phyloP scores from a whole-genome alignment of 1,140 invertebrate genomes.

The Anastrepha ludens region DNA sequence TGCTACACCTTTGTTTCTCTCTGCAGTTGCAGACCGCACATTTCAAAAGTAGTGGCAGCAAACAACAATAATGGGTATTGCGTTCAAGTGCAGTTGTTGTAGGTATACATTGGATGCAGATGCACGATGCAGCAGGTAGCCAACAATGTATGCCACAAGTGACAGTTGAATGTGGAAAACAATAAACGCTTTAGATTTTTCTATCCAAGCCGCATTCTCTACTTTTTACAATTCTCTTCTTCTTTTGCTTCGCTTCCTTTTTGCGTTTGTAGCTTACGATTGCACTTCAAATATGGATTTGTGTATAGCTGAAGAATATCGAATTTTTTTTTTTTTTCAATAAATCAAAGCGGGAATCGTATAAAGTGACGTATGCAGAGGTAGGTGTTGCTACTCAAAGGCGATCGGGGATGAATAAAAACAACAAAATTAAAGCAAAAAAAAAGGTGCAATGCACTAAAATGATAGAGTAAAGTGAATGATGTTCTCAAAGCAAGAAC shows the following conservation, averaged over 20 bases:
- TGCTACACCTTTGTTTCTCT: background rate
- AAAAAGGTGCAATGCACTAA: background rate
- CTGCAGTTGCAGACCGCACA: background rate
- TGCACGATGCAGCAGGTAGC: background rate
- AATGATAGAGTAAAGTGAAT: background rate
- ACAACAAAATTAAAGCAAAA: no score
- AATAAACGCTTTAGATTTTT: background rate
- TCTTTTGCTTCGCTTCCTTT: background rate
- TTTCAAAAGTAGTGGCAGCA: background rate
- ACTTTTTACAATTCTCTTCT: background rate
- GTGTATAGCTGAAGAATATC: background rate
- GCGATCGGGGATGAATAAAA: background rate
- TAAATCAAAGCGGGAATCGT: background rate
- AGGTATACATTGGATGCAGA: background rate
- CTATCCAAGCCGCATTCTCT: background rate
- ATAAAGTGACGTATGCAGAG: background rate
- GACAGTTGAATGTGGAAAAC: background rate
- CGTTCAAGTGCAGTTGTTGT: background rate
- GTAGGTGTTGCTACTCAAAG: background rate
- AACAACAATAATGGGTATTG: background rate
- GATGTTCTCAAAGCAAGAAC: no score
- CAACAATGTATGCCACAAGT: background rate
- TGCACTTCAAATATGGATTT: constrained; percentile 16
- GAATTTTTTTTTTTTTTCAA: background rate
- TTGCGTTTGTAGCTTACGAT: background rate